phyloP scores from a whole-genome alignment of 2,113 vertebrate genomes.

The Sinocyclocheilus grahami region DNA sequence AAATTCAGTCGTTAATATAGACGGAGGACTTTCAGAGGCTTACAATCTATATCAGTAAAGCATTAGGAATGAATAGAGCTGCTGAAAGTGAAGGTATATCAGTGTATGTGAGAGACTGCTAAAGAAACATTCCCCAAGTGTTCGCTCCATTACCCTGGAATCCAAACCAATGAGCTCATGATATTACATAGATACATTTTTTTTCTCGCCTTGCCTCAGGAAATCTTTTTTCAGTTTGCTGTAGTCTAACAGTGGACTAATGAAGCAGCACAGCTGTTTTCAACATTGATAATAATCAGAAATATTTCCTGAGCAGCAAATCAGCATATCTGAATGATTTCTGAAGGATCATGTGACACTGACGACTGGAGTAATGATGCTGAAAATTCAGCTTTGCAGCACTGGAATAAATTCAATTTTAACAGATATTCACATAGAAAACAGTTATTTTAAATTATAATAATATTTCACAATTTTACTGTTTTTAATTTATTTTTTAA shows the following conservation, averaged over 20 bases:
- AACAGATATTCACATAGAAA: too few relatives aligned
- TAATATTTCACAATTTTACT: too few relatives aligned
- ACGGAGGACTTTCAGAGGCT: neutral
- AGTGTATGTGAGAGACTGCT: neutral
- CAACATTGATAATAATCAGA: neutral
- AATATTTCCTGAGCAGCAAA: neutral
- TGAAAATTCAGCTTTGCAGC: neutral
- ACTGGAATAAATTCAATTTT: neutral
- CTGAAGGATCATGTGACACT: neutral
- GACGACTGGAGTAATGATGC: neutral
- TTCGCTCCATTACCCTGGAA: neutral
- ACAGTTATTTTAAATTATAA: too few relatives aligned
- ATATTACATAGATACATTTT: conserved; percentile 31
- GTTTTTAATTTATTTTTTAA: too few relatives aligned
- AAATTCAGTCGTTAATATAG: neutral
- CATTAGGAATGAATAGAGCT: neutral
- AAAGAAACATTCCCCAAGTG: neutral
- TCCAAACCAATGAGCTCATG: conserved; percentile 21
- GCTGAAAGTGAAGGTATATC: too few relatives aligned
- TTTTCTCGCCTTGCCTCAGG: neutral
- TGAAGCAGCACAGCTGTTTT: too few relatives aligned
- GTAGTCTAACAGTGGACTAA: too few relatives aligned
- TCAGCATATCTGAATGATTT: neutral
- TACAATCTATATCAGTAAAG: neutral
- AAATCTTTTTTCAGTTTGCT: neutral